phyloP scores from a whole-genome alignment of 2,797 vertebrate genomes.

The Pampus argenteus region DNA sequence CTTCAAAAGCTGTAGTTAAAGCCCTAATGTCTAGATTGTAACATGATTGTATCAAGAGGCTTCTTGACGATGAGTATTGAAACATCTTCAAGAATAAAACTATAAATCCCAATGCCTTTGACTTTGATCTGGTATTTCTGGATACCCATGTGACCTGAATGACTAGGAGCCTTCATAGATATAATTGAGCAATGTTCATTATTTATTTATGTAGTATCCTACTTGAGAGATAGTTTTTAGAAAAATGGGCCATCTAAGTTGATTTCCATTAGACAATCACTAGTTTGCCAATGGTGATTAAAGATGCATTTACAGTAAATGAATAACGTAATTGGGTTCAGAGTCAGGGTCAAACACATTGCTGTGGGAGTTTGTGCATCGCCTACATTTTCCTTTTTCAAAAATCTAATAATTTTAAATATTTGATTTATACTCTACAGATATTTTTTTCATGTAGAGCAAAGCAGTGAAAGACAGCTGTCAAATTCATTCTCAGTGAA shows the following conservation, averaged over 20 bases:
- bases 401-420: not conserved
- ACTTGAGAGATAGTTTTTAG: not conserved
- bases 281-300: not conserved
- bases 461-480: conserved; percentile 48
- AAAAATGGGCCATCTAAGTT: not conserved
- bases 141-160: not conserved
- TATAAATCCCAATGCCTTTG: not conserved
- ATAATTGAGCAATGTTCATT: not conserved
- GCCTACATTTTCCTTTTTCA: not conserved
- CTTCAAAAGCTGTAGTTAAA: conserved; percentile 9
- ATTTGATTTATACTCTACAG: no score
- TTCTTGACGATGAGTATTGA: not conserved
- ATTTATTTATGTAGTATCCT: not conserved
- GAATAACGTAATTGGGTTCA: not conserved
- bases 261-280: conserved; percentile 2
- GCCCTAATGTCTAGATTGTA: not conserved
- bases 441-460: not conserved
- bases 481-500: conserved; percentile 63
- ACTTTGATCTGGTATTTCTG: not conserved
- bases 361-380: not conserved
- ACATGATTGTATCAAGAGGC: conserved; percentile 7
- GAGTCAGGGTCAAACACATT: not conserved
- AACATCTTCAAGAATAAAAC: conserved; percentile 8
- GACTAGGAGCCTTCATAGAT: not conserved
- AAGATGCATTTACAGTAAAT: not conserved